Base-by-base conservation (phyloP, 1,140 invertebrate genomes). In the Leptestheria dahalacensis region DNA sequence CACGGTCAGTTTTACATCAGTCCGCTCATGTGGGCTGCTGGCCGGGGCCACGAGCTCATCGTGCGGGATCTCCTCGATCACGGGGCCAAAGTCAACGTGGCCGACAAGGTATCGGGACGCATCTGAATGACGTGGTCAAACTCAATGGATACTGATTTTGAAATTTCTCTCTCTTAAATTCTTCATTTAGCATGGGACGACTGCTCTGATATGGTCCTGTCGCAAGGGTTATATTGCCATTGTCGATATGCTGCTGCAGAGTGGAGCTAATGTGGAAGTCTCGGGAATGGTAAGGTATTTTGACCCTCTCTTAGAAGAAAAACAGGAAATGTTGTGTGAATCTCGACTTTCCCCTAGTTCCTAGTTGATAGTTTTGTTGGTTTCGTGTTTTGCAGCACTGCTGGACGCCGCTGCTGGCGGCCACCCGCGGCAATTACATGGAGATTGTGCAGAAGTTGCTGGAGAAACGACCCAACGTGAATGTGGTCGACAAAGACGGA, bases 1-100 rank as follows among this genome's bases (percentile, higher is more conserved):
- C 90, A 95, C 69, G 95, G 93, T 61, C 94, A 96, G 73, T 94
- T 91, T 74, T 89, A 95, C 71, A 88, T 96, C 68, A 88, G 90
- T 12, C 90, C 91, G 1, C 71, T 98, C 59, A 78, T 94, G 26
- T 97, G 94, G 91, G 91, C 94, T 10, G 79, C 92, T 2, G 96
- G 95, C 0, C 75, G 94, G 65, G 91, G 92, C 10, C 83, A 91
- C 73, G 77, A 79, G 18, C 82, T 88, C 62, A 90, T 98, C 64
- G 90, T 91, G 1, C 79, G 82, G 67, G 76, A 83, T 59, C 76
- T 98, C 24, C 76, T 97, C 51, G 75, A 79, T 62, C 81, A 87
- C 63, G 90, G 88, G 24, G 91, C 91, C 60, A 92, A 94, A 72
- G 82, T 93, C 20, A 94, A 96, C 74, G 82, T 88, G 25, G 85